Evolutionary conservation across 2,113 vertebrate species (phyloP).

Genomic region (Setophaga coronata): DNA sequence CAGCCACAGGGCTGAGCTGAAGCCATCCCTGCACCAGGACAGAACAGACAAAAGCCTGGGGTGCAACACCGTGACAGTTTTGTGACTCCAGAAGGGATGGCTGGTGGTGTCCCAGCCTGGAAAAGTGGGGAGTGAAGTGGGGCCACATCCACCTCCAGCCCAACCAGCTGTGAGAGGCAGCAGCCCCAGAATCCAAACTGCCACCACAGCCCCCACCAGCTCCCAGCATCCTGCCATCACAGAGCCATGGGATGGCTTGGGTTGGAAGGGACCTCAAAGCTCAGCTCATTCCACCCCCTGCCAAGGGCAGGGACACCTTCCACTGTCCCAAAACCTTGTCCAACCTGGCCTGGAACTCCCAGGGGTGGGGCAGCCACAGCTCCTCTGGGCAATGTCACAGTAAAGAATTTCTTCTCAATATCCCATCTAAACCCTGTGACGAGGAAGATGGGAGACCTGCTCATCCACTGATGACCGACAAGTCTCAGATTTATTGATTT

Average conservation of each 20-base stretch:
- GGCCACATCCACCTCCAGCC: background rate
- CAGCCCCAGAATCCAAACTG: background rate
- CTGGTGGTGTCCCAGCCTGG: background rate
- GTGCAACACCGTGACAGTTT: fast-evolving
- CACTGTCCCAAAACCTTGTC: fast-evolving
- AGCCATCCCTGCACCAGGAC: background rate
- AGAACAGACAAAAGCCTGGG: background rate
- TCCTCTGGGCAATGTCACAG: background rate
- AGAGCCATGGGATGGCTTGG: background rate
- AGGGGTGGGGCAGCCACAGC: background rate
- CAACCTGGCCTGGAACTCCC: background rate
- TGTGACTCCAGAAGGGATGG: background rate
- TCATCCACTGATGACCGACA: no score
- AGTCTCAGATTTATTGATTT: no score
- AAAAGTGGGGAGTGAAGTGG: background rate
- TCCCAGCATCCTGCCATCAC: background rate
- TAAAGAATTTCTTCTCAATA: background rate
- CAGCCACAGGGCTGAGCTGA: background rate
- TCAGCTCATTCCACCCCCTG: background rate
- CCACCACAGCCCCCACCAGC: background rate
- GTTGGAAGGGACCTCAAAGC: background rate
- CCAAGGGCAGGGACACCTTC: background rate
- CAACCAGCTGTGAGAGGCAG: background rate
- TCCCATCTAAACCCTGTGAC: fast-evolving
- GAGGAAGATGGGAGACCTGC: no score